Evolutionary conservation across 1,140 invertebrate genomes (phyloP), one percentile per base, ranked within the genome.

Genomic region (Caerostris darwini): DNA sequence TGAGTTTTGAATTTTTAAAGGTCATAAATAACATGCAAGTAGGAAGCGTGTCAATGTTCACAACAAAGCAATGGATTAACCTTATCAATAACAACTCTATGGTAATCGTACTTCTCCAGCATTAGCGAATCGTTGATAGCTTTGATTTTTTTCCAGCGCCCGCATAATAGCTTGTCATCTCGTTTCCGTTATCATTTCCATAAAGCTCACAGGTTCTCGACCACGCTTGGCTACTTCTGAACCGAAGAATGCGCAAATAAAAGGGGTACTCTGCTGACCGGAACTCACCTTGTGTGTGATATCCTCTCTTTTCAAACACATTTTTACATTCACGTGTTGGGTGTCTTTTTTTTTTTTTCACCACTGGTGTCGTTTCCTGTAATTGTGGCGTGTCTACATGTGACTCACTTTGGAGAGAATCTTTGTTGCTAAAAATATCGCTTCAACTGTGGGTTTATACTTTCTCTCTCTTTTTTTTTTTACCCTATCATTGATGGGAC

Each of bases 391-490:
- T 85, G 83, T 59, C 57, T 17, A 85, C 83, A 34, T 59, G 54
- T 59, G 83, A 85, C 54, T 85, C 83, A 50, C 83, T 85, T 85
- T 85, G 8, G 17, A n/a, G 12, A 67, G 7, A 8, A 6, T 3
- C 7, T 58, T 85, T 85, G 57, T n/a, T 10, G 7, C 83, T 59
- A 85, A 58, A 85, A 85, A 85, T 85, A 85, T 59, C 71, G 7
- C 12, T 10, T 4, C 71, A 4, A 12, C 53, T 56, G 53, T 83
- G 3, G 17, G 56, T 12, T 12, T 17, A 59, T 6, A 19, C 83
- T 85, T 58, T 57, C 7, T 2, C 83, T 19, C 7, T 3, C 6
- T 19, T n/a, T 8, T 3, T n/a, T 53, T 77, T 10, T 7, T 5
- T 12, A n/a, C 2, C 34, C 10, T 53, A 0, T 3, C 14, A 53